These are phyloP conservation scores for Calidris pugnax DNA, from an alignment of 2,113 vertebrate species.

Conservation along the genomic window DNA sequence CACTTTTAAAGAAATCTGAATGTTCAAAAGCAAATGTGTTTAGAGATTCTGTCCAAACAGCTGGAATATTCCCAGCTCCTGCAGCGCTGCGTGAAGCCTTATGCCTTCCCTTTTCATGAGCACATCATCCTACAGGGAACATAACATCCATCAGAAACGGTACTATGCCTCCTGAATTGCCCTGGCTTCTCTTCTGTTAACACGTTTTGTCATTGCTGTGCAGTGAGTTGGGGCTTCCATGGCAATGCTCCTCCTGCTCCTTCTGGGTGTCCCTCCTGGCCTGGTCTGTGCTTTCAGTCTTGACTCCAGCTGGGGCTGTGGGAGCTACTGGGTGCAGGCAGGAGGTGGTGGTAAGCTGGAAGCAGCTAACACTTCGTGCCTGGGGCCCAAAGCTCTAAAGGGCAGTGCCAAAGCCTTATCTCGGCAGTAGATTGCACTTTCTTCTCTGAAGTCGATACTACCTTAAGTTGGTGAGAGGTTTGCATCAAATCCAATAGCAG, in stretches of 20 bases:
- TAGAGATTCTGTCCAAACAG: not conserved
- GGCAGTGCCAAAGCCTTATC: not conserved
- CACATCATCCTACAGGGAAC: not conserved
- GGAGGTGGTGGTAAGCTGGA: rapidly evolving
- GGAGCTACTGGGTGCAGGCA: not conserved
- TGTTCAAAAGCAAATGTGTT: not conserved
- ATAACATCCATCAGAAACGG: not conserved
- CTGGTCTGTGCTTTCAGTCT: rapidly evolving
- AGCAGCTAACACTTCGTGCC: rapidly evolving
- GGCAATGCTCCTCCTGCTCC: rapidly evolving
- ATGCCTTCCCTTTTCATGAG: not conserved
- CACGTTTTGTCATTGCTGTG: not conserved
- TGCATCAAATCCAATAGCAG: not conserved
- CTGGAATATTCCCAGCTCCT: not conserved
- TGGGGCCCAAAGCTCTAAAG: not conserved
- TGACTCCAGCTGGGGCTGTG: rapidly evolving
- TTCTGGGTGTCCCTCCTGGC: rapidly evolving
- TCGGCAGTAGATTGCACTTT: not conserved
- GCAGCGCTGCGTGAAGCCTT: not conserved
- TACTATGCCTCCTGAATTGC: not conserved
- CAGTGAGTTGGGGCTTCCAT: rapidly evolving
- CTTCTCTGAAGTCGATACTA: not conserved
- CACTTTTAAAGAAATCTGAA: not conserved
- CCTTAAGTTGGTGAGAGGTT: not conserved
- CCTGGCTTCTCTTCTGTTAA: not conserved